Evolutionary conservation across 2,888 invertebrate genomes (phyloP), one percentile per base, ranked within the genome.

Genomic region (Stenodera caucasica): DNA sequence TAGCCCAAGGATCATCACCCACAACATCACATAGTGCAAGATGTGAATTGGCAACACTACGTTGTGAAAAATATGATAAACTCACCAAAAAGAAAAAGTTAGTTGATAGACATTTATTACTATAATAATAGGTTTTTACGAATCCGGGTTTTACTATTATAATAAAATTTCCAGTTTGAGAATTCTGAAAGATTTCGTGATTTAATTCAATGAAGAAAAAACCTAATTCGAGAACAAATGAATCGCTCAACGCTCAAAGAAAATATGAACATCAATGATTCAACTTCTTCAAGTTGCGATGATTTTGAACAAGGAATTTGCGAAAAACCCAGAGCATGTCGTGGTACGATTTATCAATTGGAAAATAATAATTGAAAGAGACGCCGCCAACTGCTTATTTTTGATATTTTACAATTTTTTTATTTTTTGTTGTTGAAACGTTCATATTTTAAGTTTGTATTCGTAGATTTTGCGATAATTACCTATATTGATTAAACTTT

Each of bases 1-100:
- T 26, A 4, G 2, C 5, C 2, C 2, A 26, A 26, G 26, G 3
- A 26, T 26, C 26, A 26, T 26, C 26, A 26, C 5, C 26, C 5
- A 26, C 26, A 26, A 26, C 5, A 26, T 4, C 26, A 26, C 2
- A 26, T 26, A 26, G 26, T 26, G 26, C 26, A 26, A 26, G 5
- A 26, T 5, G 26, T 26, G 5, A 26, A 26, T 26, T 26, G 26
- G 26, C 26, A 26, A 26, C 85, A 14, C 37, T 15, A 14, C 14
- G 37, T 14, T 14, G 37, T 7, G n/a, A 37, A 37, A 14, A 37
- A 37, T 3, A n/a, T 14, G 14, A 37, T 15, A 6, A 84, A 86
- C 58, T 80, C 83, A 0, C 84, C 86, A 64, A 86, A 88, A 72
- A 82, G 84, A 59, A 76, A 75, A 37, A 14, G 37, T 37, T 15